Percentiles rank a stretch among this genome's conserved stretches.
phyloP scores from a whole-genome alignment of 2,888 invertebrate genomes.

The Brachyopa scutellaris region DNA sequence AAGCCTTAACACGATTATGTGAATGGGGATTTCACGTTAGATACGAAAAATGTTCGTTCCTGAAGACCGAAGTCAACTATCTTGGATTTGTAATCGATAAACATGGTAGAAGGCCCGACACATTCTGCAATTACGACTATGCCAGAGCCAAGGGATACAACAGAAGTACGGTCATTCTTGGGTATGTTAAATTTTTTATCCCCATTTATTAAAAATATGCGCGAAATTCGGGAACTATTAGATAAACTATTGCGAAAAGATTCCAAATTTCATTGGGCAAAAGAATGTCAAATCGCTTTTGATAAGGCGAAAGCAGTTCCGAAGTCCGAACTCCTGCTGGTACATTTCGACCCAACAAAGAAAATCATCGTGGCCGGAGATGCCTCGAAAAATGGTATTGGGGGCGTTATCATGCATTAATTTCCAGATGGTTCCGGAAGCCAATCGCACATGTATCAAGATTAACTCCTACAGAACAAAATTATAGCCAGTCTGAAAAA shows the following conservation, averaged over 20 bases:
- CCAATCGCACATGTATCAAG: slow-evolving; percentile 9
- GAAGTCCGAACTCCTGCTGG: slow-evolving; percentile 14
- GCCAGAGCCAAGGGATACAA: slow-evolving; percentile 53
- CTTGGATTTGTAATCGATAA: too few species aligned
- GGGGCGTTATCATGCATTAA: slow-evolving; percentile 26
- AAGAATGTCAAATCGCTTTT: slow-evolving; percentile 7
- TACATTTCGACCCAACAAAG: slow-evolving; percentile 30
- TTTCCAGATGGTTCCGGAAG: slow-evolving; percentile 14
- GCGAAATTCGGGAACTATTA: slow-evolving; percentile 10
- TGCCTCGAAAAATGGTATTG: slow-evolving; percentile 37
- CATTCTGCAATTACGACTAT: slow-evolving; percentile 22
- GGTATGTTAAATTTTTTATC: slow-evolving; percentile 28
- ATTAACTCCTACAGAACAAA: slow-evolving; percentile 23
- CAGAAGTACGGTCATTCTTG: too few species aligned
- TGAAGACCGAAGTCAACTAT: slow-evolving; percentile 27
- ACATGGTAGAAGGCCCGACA: slow-evolving; percentile 20
- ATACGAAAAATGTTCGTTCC: slow-evolving; percentile 18
- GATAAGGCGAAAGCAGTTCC: slow-evolving; percentile 7
- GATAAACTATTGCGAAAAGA: slow-evolving; percentile 1
- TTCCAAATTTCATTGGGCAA: slow-evolving; percentile 9
- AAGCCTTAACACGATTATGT: slow-evolving; percentile 10
- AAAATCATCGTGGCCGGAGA: slow-evolving; percentile 34
- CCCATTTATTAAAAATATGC: slow-evolving; percentile 19
- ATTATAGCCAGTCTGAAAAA: slow-evolving; percentile 75
- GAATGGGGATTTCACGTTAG: slow-evolving; percentile 26